Base-by-base conservation (phyloP, 2,797 vertebrate species). In the Schizothorax lantsangensis region DNA sequence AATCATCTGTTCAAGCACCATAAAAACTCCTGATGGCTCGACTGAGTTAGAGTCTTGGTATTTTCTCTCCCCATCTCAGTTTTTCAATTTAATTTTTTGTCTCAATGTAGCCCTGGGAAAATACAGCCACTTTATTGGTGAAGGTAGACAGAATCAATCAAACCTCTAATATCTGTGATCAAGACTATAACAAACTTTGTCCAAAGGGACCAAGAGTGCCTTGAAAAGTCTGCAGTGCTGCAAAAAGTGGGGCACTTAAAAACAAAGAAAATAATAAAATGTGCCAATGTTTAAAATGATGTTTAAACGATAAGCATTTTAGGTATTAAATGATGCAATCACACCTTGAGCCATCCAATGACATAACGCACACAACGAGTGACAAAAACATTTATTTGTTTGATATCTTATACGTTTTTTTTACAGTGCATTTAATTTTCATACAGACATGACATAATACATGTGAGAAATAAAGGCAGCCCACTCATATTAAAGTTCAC, bases 61-160 rank as follows among this genome's bases (percentile, higher is more conserved):
- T 79, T 80, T 71, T 85, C 75, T 62, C 66, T 73, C 19, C 19
- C 15, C 49, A 57, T 54, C 64, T 59, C 74, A 78, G 33, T 4
- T 43, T 84, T 85, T 71, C 75, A 43, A 49, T 85, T 49, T 7
- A 68, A 57, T 45, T 33, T 54, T 68, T 54, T 38, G 14, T 78
- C 74, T 68, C 62, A 78, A 78, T 78, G 30, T 47, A 84, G 82
- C 54, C 40, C 52, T 75, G 71, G 82, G 71, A 84, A 75, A 74
- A 62, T 45, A 64, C 33, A 21, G 23, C 84, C 64, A 71, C 64
- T 79, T 78, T 79, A 79, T 57, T 57, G 64, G n/a, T 43, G 15
- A 4, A 79, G 64, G 73, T 69, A 40, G 64, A 85, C 47, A 79
- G 62, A 85, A 85, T 79, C 68, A 73, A 73, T 83, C 84, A 79